Conservation (phyloP, 2,888 invertebrate species). For the Chaetogeoica ovagalla region DNA sequence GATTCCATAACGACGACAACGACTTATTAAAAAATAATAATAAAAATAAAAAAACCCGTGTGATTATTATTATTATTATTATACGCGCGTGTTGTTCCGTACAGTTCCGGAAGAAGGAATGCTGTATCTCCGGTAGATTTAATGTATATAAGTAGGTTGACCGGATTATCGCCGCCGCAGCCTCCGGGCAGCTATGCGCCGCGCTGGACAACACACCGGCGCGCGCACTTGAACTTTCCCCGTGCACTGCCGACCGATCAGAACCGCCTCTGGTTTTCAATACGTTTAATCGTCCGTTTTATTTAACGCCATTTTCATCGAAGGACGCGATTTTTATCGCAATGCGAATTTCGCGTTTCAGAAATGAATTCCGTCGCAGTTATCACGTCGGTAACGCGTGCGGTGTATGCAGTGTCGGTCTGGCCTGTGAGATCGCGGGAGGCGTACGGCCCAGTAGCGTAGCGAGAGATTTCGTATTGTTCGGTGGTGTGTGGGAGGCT, state of each 20-base stretch:
- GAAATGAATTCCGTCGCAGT: too few species aligned
- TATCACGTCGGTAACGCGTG: too few species aligned
- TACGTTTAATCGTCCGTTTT: too few species aligned
- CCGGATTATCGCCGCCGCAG: slow-evolving; percentile 15
- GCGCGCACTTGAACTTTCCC: slow-evolving; percentile 40
- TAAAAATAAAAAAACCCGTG: background rate
- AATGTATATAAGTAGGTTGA: slow-evolving; percentile 50
- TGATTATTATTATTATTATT: slow-evolving; percentile 5
- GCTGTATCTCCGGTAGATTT: slow-evolving; percentile 48
- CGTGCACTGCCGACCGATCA: background rate
- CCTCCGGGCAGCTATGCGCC: slow-evolving; percentile 40
- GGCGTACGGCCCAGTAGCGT: too few species aligned
- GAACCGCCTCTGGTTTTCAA: background rate
- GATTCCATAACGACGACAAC: background rate
- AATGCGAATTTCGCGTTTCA: too few species aligned
- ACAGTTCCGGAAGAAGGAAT: slow-evolving; percentile 50
- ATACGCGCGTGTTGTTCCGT: slow-evolving; percentile 18
- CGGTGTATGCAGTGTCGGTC: too few species aligned
- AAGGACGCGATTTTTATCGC: too few species aligned
- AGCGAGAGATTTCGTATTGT: too few species aligned
- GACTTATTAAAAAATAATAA: too few species aligned
- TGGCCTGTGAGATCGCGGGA: too few species aligned
- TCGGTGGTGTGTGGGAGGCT: too few species aligned
- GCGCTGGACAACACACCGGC: background rate
- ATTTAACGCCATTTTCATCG: too few species aligned